Conservation (phyloP, 2,888 invertebrate genomes). For the Serrognathus titanus region DNA sequence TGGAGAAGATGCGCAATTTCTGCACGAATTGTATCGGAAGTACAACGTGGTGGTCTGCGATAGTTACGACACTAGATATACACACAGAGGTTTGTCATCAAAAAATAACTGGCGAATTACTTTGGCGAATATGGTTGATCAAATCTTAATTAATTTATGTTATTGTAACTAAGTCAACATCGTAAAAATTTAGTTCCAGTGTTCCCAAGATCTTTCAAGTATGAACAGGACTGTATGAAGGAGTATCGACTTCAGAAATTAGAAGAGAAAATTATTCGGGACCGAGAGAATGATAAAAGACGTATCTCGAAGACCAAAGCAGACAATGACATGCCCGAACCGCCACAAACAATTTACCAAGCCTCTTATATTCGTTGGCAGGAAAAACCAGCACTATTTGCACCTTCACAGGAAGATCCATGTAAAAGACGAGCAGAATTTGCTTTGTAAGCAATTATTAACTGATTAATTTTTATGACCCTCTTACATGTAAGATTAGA, state of each 20-base stretch:
- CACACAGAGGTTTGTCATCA: conserved; percentile 36
- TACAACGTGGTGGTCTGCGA: conserved; percentile 38
- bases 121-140: too few species aligned
- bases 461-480: too few species aligned
- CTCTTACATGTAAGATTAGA: too few species aligned
- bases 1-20: conserved; percentile 53
- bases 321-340: background rate
- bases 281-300: conserved; percentile 28
- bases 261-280: conserved; percentile 38
- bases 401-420: conserved; percentile 35
- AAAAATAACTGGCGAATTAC: too few species aligned
- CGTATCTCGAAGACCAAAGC: conserved; percentile 1
- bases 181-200: conserved; percentile 36
- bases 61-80: conserved; percentile 37
- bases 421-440: conserved; percentile 41
- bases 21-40: conserved; percentile 52
- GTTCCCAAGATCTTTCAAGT: conserved; percentile 57
- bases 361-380: conserved; percentile 51
- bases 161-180: too few species aligned
- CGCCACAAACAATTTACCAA: conserved; percentile 23
- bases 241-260: conserved; percentile 44
- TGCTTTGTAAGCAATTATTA: conserved; percentile 32
- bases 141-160: too few species aligned
- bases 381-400: conserved; percentile 52
- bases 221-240: conserved; percentile 55